Base-by-base conservation (phyloP, 2,797 vertebrate genomes). In the Spinus olivaceus region DNA sequence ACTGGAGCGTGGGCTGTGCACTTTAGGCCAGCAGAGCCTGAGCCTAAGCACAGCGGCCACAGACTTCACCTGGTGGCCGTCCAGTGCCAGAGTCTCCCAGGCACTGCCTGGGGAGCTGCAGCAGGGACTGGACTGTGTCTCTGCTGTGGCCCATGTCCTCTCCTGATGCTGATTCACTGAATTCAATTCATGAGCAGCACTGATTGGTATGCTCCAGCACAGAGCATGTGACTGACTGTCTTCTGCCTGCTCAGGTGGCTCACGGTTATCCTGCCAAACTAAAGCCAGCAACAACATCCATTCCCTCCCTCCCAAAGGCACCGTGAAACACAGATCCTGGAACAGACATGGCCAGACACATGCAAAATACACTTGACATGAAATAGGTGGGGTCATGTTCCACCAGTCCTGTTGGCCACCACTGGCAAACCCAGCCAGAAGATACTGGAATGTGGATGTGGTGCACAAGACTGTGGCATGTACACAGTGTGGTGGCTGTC, bases 381-480 rank as follows among this genome's bases (percentile, higher is more conserved):
- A 60, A 69, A 46, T 12, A 53, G 32, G 33, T 46, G 41, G 37
- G 60, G 66, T 46, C 61, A 23, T 0, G 2, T 71, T 74, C 33
- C 33, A 59, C 27, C 44, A 69, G 54, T 39, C 14, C 76, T 41
- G 35, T 4, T 61, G 87, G 82, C 71, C 59, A 72, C 35, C 47
- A n/a, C 54, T n/a, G 59, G 47, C 72, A 89, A 91, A 67, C 27
- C 14, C 79, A 84, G 65, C 51, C n/a, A 37, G 32, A 54, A 0
- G 71, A 42, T 2, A 25, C 44, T 67, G 87, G 66, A 77, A 94
- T 63, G 82, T 88, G 93, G 94, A 82, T 81, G 94, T 74, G 86
- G 65, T 89, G 32, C 4, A 4, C 30, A 49, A 9, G 39, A 49
- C 64, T 24, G 27, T 28, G 46, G 70, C 37, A 18, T 21, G 41